phyloP scores from a whole-genome alignment of 2,113 vertebrate genomes.

The Corythornis madagascariensis region DNA sequence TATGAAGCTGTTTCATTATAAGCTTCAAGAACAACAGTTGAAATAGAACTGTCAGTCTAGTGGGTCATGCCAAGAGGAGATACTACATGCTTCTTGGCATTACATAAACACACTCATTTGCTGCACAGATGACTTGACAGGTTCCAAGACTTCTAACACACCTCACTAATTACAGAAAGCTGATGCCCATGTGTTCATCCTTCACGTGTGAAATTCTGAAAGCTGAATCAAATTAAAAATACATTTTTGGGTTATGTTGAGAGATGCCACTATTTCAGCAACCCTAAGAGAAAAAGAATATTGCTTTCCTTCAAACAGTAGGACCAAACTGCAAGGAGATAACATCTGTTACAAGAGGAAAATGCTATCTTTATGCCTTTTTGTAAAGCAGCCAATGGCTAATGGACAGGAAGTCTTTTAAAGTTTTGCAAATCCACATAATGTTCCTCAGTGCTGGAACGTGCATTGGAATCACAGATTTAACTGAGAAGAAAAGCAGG shows the following conservation, averaged over 20 bases:
- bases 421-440: slow-evolving; percentile 70
- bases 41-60: neutral
- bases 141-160: neutral
- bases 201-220: slow-evolving; percentile 22
- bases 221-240: slow-evolving; percentile 46
- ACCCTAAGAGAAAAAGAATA: slow-evolving; percentile 39
- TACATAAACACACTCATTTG: neutral
- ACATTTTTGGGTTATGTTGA: slow-evolving; percentile 51
- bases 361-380: slow-evolving; percentile 63
- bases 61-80: neutral
- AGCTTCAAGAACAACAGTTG: neutral
- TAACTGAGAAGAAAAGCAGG: slow-evolving; percentile 33
- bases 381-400: slow-evolving; percentile 68
- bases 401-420: slow-evolving; percentile 70
- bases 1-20: neutral
- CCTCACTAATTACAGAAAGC: slow-evolving; percentile 18
- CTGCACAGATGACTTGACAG: neutral
- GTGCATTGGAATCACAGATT: slow-evolving; percentile 55
- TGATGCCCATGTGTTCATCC: neutral
- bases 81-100: neutral
- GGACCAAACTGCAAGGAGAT: slow-evolving; percentile 13
- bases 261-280: slow-evolving; percentile 32
- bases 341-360: slow-evolving; percentile 53
- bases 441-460: slow-evolving; percentile 39
- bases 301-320: slow-evolving; percentile 40